Base-by-base conservation (phyloP, 2,888 invertebrate species). In the Ectemnius continuus region DNA sequence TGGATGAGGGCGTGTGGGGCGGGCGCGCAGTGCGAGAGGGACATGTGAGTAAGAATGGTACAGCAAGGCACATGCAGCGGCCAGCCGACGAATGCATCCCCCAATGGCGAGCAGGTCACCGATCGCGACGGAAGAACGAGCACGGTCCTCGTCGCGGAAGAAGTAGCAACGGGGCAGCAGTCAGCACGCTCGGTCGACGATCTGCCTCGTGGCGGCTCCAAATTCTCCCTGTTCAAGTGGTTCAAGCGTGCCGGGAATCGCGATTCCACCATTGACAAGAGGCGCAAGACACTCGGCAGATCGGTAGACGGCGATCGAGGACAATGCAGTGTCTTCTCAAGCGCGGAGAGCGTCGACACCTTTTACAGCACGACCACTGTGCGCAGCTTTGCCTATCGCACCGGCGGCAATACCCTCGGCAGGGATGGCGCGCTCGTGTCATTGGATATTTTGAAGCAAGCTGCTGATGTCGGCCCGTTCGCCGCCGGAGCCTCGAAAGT, bases 301-400 rank as follows among this genome's bases (percentile, higher is more conserved):
- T 73, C 72, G 70, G 79, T 68, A 47, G 78, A 78, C 18, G 73
- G 67, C 67, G 75, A 84, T 46, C 68, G 58, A 14, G 64, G 63
- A 13, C 79, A 58, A 6, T 59, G 26, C 56, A 84, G 81, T 64
- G 75, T 81, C 60, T 91, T 92, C 61, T 92, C 93, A 76, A 93
- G 93, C 88, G 92, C 91, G 81, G 93, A 92, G 76, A 95, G 95
- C 88, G 91, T 95, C 77, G 93, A 94, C 83, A 95, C 95, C 81
- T 92, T 93, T 63, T 94, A 94, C 86, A 95, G 95, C 83, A 95
- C 94, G 70, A 94, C 95, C 63, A 95, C 95, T 11, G 95, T 94
- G 18, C 93, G 93, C 56, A 95, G 95, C 86, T 95, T 96, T 87
- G 94, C 95, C 18, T 96, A 94, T 88, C 92, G 79, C 89, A 92